Base-by-base conservation (phyloP, 2,797 vertebrate genomes). In the Odontamblyopus lacepedii region DNA sequence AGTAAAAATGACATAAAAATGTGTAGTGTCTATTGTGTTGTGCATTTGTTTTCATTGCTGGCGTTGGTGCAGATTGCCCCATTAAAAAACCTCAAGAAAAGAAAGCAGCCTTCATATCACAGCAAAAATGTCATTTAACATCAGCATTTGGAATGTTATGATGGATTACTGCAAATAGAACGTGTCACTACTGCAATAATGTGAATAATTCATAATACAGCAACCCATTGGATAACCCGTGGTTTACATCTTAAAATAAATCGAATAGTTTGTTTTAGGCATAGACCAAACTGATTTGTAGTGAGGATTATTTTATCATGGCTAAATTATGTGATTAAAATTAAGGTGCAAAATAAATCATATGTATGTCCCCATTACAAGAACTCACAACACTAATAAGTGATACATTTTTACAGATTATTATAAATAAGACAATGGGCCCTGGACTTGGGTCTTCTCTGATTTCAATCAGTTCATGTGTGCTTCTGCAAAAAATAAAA, bases 401-500 rank as follows among this genome's bases (percentile, higher is more conserved):
- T 72, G 41, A 67, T 56, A 56, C 8, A 56, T 56, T 41, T 48
- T 44, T 53, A 3, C 59, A 66, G 63, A 79, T 27, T 76, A 76
- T 73, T 75, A 80, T 70, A 75, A 76, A 85, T 65, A 70, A 57
- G 50, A 38, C 50, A 69, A n/a, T 23, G 15, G 55, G 50, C 51
- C 16, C 53, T 38, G 53, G 19, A 67, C 67, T 6, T 1, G 23
- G 57, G 44, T 62, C 16, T 23, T 32, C 48, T 77, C 70, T 35
- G 53, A n/a, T 35, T 15, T 35, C 30, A 35, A 5, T 85, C 68
- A 84, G 73, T 75, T 70, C 51, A 64, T 65, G 18, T 88, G 71
- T 53, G 81, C 70, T 72, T 83, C 89, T 90, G 88, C 15, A 81
- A 87, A 83, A 79, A 30, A 84, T 78, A 35, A 75, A 26, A 56